Evolutionary conservation across 2,888 invertebrate genomes (phyloP), one percentile per base, ranked within the genome.

Genomic region (Baccha elongata): DNA sequence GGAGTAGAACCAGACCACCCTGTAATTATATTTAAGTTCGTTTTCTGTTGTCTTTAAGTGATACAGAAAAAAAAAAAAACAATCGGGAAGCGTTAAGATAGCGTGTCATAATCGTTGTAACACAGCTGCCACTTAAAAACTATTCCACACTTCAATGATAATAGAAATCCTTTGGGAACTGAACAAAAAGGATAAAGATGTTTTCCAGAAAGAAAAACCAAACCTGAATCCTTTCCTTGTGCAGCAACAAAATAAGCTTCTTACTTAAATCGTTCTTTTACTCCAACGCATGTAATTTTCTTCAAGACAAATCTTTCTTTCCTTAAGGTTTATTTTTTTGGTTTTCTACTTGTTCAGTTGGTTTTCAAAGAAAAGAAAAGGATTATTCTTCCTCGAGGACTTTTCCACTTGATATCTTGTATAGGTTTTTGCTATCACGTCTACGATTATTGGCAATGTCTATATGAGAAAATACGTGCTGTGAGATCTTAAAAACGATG

Each of bases 71-170:
- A 21, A 11, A 11, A 58, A 5, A 15, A 15, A 58, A 26, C 55
- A 42, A 42, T 40, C 26, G 21, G 5, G 6, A 17, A 58, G 37
- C 10, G 55, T 21, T 21, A 35, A 19, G 37, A 50, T 19, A 52
- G 26, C 35, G 21, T 17, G 44, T 55, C 64, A 58, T 64, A 64
- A 71, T 58, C 2, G 29, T 8, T 52, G 46, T 40, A 62, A 48
- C 69, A 48, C 37, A 60, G 35, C 13, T 42, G 42, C 35, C 29
- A 21, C 50, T 72, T 52, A 37, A 46, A 44, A 64, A 37, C 5
- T 13, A 58, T 23, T 40, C 13, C 37, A n/a, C 37, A 40, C 7
- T 4, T 35, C 17, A 52, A 29, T 17, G 29, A 29, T 29, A n/a
- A n/a, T n/a, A 15, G 10, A 52, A n/a, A 15, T 52, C 29, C 17